These are phyloP conservation scores for Macropus fuliginosus DNA, from an alignment of 2,797 vertebrate genomes.

Conservation along the genomic window DNA sequence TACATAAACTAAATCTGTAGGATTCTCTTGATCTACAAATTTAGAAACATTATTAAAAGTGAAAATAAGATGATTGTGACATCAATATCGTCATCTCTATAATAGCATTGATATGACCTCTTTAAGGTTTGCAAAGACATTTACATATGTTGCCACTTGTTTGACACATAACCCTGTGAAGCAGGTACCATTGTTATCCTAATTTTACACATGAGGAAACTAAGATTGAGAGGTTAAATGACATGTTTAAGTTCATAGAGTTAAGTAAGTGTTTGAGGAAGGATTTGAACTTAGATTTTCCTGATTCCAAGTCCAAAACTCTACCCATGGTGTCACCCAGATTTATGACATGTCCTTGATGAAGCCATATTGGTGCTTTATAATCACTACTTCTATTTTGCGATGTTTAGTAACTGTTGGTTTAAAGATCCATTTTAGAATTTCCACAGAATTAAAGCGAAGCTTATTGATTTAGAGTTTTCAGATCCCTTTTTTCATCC, in stretches of 20 bases:
- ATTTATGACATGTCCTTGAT: neutral
- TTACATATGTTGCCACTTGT: neutral
- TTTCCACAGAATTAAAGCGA: neutral
- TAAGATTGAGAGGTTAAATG: neutral
- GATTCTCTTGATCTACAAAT: neutral
- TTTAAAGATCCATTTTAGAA: neutral
- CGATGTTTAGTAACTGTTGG: neutral
- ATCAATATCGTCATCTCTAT: neutral
- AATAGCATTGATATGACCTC: neutral
- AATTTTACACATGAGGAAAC: neutral
- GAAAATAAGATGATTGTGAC: neutral
- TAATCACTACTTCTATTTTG: neutral
- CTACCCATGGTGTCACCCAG: neutral
- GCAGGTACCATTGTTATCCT: fast-evolving
- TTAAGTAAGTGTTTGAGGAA: neutral
- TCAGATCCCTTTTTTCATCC: neutral
- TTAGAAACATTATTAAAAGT: neutral
- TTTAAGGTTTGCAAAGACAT: neutral
- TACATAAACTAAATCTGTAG: neutral
- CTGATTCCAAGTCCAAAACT: neutral
- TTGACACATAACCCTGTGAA: neutral
- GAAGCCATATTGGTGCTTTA: neutral
- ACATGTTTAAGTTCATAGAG: neutral
- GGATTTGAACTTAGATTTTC: neutral
- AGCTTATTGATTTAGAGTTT: neutral